Conservation (phyloP, 2,113 vertebrate species). For the Acanthochromis polyacanthus region DNA sequence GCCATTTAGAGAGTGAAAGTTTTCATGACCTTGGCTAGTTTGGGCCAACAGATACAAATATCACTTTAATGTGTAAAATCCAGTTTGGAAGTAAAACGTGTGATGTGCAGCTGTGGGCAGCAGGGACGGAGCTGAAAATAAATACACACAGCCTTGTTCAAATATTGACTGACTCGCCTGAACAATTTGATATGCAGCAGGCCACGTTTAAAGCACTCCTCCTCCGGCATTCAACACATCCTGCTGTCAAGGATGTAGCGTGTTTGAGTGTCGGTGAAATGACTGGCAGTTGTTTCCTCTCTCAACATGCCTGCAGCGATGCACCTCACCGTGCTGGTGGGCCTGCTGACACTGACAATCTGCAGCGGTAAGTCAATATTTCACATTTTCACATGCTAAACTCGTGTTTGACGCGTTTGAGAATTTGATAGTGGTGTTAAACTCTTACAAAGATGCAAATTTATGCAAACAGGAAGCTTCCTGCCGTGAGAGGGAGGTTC, state of each 20-base stretch:
- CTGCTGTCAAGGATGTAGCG: conserved; percentile 79
- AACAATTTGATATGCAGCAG: conserved; percentile 24
- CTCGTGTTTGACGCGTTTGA: not conserved
- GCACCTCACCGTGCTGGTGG: conserved; percentile 50
- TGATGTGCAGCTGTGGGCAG: not conserved
- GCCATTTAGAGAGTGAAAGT: too few species aligned
- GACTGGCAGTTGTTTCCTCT: conserved; percentile 34
- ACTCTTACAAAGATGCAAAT: conserved; percentile 51
- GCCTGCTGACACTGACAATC: conserved; percentile 31
- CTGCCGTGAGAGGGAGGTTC: not conserved
- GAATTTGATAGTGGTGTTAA: not conserved
- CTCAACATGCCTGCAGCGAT: conserved; percentile 63
- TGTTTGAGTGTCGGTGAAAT: conserved; percentile 27
- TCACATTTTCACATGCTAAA: conserved; percentile 3
- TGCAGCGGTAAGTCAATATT: conserved; percentile 61
- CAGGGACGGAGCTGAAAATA: conserved; percentile 14
- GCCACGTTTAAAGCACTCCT: conserved; percentile 48
- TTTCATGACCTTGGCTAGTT: too few species aligned
- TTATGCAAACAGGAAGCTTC: conserved; percentile 50
- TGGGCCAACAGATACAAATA: not conserved
- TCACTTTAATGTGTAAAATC: not conserved
- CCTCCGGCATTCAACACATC: conserved; percentile 64
- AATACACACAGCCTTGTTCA: conserved; percentile 52
- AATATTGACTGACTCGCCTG: conserved; percentile 58
- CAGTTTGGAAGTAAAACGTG: conserved; percentile 8